A percentile compares a stretch with the other conserved stretches of the same genome.
Evolutionary conservation across 2,888 invertebrate species (phyloP).

Genomic region (Camptogramma bilineatum): DNA sequence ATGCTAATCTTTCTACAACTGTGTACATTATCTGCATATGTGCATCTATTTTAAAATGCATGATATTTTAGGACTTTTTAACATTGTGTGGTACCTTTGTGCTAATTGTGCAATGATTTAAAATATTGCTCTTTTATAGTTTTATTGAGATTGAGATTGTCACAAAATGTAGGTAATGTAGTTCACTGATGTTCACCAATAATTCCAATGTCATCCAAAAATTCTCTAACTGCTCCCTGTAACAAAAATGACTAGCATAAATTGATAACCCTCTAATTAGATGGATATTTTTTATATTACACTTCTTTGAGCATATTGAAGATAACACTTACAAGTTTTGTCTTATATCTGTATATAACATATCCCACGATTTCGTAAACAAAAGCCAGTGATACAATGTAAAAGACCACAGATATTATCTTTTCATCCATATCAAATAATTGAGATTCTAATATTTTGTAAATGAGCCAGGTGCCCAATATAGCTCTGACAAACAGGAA

Average conservation of each 20-base stretch:
- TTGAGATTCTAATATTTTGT: conserved; percentile 68
- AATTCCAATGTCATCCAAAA: conserved; percentile 54
- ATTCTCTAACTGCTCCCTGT: conserved; percentile 56
- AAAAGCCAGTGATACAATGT: conserved; percentile 73
- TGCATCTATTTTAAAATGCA: background rate
- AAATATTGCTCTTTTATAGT: conserved; percentile 7
- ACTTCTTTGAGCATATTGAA: no score
- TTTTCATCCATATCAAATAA: conserved; percentile 74
- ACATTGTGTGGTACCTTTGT: background rate
- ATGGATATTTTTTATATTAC: conserved; percentile 11
- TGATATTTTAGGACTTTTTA: background rate
- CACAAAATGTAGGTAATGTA: background rate
- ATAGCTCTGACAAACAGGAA: conserved; percentile 82
- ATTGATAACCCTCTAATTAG: background rate
- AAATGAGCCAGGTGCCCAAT: conserved; percentile 80
- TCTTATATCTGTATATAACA: conserved; percentile 68
- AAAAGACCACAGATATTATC: conserved; percentile 67
- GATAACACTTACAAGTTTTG: conserved; percentile 63
- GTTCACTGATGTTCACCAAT: conserved; percentile 35
- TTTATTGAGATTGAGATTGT: conserved; percentile 24
- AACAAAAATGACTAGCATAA: conserved; percentile 36
- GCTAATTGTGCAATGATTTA: conserved; percentile 6
- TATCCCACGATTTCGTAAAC: conserved; percentile 77
- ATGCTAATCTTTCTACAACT: no score
- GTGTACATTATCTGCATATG: background rate